These are phyloP conservation scores for Picus viridis DNA, from an alignment of 2,797 vertebrate species.

Conservation along the genomic window DNA sequence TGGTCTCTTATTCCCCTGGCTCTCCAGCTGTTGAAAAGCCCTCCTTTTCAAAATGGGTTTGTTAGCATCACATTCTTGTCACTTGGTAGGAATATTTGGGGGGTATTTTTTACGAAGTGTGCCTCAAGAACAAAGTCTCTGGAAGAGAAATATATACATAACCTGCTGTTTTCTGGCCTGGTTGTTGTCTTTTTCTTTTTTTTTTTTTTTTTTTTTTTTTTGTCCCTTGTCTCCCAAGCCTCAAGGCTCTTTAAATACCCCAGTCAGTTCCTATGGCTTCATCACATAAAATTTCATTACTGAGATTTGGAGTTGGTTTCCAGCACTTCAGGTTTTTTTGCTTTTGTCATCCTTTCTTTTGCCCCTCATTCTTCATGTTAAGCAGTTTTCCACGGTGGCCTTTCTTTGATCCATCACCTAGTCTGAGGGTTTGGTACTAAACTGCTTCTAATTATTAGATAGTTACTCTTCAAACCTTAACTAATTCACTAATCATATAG, in stretches of 20 bases:
- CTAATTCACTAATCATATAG: slow-evolving; percentile 31
- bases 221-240: too few relatives aligned
- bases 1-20: background rate
- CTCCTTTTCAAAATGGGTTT: background rate
- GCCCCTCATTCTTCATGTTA: background rate
- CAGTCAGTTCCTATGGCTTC: background rate
- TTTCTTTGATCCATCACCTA: slow-evolving; percentile 16
- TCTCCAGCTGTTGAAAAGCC: background rate
- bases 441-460: background rate
- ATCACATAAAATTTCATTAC: background rate
- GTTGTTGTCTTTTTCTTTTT: background rate
- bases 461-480: slow-evolving; percentile 48
- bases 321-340: background rate
- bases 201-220: too few relatives aligned
- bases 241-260: background rate
- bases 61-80: background rate
- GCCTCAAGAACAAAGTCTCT: background rate
- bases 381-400: background rate
- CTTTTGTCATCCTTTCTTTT: background rate
- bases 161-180: background rate
- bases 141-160: background rate
- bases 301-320: background rate
- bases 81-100: background rate
- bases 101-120: background rate
- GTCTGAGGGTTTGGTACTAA: slow-evolving; percentile 6